Conservation (phyloP, 2,113 vertebrate genomes). For the Odontesthes bonariensis region DNA sequence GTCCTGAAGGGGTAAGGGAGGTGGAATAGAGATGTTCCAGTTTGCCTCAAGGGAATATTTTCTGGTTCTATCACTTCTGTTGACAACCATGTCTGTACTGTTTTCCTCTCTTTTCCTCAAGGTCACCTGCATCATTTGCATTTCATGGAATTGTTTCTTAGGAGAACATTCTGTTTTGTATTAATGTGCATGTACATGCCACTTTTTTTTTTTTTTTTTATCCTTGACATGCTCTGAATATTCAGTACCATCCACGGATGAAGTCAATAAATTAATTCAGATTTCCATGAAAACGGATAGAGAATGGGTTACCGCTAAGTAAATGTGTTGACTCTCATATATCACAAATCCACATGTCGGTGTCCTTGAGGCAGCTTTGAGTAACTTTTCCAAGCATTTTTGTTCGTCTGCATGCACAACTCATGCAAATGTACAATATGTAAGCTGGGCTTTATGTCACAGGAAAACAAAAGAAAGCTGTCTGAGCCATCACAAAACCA, state of each 20-base stretch:
- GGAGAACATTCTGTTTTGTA: conserved; percentile 73
- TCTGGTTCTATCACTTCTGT: conserved; percentile 57
- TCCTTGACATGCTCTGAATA: conserved; percentile 70
- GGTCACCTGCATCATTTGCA: conserved; percentile 80
- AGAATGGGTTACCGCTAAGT: conserved; percentile 31
- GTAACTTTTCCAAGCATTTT: conserved; percentile 16
- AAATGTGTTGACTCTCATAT: conserved; percentile 40
- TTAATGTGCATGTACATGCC: conserved; percentile 69
- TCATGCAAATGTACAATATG: neutral
- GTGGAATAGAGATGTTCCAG: conserved; percentile 52
- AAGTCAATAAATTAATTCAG: conserved; percentile 73
- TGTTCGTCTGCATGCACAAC: neutral
- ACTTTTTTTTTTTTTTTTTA: conserved; percentile 41
- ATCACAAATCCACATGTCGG: conserved; percentile 32
- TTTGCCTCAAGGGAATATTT: conserved; percentile 59
- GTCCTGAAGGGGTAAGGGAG: conserved; percentile 34
- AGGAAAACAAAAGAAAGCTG: conserved; percentile 1
- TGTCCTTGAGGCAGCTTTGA: conserved; percentile 50
- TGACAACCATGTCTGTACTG: conserved; percentile 61
- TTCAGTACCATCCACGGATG: conserved; percentile 69
- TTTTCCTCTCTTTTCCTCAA: conserved; percentile 68
- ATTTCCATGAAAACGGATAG: conserved; percentile 53
- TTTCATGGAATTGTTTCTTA: conserved; percentile 73
- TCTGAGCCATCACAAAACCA: too few relatives aligned
- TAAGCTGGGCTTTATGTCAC: neutral